Evolutionary conservation across 2,797 vertebrate species (phyloP).

Genomic region (Necrosyrtes monachus): DNA sequence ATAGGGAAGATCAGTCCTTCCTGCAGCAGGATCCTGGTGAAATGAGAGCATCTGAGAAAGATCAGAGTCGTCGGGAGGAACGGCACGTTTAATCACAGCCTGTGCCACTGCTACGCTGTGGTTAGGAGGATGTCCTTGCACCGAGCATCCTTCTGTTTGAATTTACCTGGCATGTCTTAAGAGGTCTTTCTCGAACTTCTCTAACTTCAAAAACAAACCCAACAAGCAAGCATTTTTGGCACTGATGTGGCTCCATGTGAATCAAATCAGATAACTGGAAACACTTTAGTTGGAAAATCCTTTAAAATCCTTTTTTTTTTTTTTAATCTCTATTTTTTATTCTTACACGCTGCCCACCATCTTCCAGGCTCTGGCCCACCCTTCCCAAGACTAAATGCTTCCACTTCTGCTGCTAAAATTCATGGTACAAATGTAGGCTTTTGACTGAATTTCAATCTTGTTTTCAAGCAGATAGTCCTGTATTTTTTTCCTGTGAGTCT

Average conservation of each 20-base stretch:
- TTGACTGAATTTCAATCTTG: constrained; percentile 25
- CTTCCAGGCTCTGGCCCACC: not conserved
- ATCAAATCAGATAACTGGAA: constrained; percentile 60
- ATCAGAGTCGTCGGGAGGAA: not conserved
- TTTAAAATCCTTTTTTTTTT: not conserved
- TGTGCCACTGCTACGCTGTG: not conserved
- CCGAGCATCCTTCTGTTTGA: not conserved
- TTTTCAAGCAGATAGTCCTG: not conserved
- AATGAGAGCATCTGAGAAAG: not conserved
- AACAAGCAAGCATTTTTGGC: constrained; percentile 18
- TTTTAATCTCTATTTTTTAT: not conserved
- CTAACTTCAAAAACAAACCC: not conserved
- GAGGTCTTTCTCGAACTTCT: not conserved
- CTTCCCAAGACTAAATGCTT: not conserved
- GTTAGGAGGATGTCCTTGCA: not conserved
- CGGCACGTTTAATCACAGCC: not conserved
- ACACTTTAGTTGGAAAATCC: constrained; percentile 35
- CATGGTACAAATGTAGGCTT: not conserved
- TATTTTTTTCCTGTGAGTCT: constrained; percentile 37
- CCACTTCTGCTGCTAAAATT: not conserved
- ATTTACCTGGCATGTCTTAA: constrained; percentile 39
- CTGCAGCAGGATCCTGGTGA: not conserved
- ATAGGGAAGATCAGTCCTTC: not conserved
- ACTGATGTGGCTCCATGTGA: constrained; percentile 2
- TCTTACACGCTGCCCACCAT: not conserved